Base-by-base conservation (phyloP, 2,888 invertebrate genomes). In the Sepioteuthis lessoniana region DNA sequence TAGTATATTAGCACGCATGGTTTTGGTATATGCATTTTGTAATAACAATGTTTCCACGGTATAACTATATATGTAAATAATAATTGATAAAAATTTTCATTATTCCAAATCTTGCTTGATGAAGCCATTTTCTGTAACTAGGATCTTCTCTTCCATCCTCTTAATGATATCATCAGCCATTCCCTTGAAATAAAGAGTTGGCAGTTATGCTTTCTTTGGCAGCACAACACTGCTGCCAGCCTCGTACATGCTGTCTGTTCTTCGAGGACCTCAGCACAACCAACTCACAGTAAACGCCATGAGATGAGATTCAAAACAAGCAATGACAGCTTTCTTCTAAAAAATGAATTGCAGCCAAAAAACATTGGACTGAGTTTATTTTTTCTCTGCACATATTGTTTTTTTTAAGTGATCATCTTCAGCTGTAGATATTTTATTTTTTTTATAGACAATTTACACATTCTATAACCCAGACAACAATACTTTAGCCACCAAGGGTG, bases 401-500 rank as follows among this genome's bases (percentile, higher is more conserved):
- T 76, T 76, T n/a, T 31, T 76, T 13, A 92, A 42, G 35, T 47
- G 47, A n/a, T 92, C 47, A 46, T 47, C n/a, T 92, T 42, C 92
- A 92, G 92, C 42, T 92, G 92, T 13, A 76, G 13, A 76, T 35
- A 76, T 76, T 35, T 76, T 13, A 47, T 47, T 76, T 76, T 76
- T 35, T 76, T 76, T 76, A 35, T 76, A 16, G 76, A n/a, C 92
- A 92, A 92, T n/a, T 91, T 92, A 92, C 42, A 92, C 92, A 92
- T 92, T 46, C 92, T 37, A 37, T 91, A 91, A 91, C 42, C 91
- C 91, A 91, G 37, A 91, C 42, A 47, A 92, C 46, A 92, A 92
- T 47, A 92, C 92, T 47, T 92, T 92, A 92, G 92, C 92, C 92
- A 92, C 46, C 92, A 46, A 92, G 47, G 42, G 92, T 92, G 92